Evolutionary conservation across 2,888 invertebrate genomes (phyloP).

Genomic region (Strigamia crassipes): DNA sequence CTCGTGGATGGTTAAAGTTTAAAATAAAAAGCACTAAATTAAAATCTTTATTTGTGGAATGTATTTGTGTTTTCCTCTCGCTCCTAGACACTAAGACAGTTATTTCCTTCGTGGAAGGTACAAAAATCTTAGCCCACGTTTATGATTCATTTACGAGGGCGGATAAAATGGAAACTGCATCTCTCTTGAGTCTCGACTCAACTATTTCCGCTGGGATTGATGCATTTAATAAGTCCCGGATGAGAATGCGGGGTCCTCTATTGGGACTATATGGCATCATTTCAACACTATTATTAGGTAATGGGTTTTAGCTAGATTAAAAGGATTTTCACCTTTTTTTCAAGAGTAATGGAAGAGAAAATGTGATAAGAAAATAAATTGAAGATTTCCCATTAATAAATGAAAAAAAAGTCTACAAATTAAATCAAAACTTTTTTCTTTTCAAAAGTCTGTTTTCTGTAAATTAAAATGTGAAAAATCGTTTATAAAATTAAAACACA

Average conservation of each 20-base stretch:
- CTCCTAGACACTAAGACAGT: neutral
- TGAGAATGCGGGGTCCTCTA: neutral
- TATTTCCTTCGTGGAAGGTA: neutral
- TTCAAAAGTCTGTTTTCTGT: too few relatives aligned
- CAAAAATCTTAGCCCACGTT: neutral
- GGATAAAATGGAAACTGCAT: neutral
- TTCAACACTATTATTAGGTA: slow-evolving; percentile 11
- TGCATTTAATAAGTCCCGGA: slow-evolving; percentile 16
- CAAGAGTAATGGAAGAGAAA: neutral
- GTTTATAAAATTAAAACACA: too few relatives aligned
- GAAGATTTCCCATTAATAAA: neutral
- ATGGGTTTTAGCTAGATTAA: slow-evolving; percentile 14
- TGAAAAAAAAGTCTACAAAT: too few relatives aligned
- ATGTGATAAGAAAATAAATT: neutral
- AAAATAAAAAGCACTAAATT: neutral
- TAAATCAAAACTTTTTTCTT: too few relatives aligned
- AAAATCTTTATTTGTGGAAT: neutral
- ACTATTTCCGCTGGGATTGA: neutral
- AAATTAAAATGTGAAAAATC: too few relatives aligned
- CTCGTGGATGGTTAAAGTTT: too few relatives aligned
- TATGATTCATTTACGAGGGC: neutral
- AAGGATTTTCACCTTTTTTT: neutral
- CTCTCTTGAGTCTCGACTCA: neutral
- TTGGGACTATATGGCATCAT: neutral
- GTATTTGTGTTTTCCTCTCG: neutral